Percentiles rank a stretch among this genome's conserved stretches.
Conservation (phyloP, 2,888 invertebrate species). For the Ceriagrion tenellum region DNA sequence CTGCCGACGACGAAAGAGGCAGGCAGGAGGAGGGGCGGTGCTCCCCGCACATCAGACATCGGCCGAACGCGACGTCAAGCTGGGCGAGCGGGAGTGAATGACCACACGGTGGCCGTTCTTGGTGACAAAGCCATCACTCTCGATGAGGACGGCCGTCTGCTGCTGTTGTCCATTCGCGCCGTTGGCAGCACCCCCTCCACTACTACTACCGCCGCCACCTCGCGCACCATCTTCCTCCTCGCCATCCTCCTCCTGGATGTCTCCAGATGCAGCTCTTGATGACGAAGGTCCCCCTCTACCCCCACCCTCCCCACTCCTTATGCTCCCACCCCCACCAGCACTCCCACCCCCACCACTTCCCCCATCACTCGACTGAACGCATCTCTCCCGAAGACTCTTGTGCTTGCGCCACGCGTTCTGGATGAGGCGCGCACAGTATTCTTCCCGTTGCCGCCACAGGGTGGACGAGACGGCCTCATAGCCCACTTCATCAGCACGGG, state of each 20-base stretch:
- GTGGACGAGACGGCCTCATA: slow-evolving; percentile 97
- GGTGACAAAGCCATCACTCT: slow-evolving; percentile 89
- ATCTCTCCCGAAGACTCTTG: slow-evolving; percentile 82
- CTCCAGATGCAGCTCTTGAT: slow-evolving; percentile 73
- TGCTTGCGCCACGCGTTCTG: slow-evolving; percentile 97
- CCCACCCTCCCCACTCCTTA: slow-evolving; percentile 73
- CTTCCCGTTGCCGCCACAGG: slow-evolving; percentile 96
- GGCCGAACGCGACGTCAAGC: slow-evolving; percentile 89
- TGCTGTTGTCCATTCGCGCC: slow-evolving; percentile 75
- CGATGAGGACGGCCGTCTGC: slow-evolving; percentile 92
- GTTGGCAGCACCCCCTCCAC: slow-evolving; percentile 69
- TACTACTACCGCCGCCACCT: slow-evolving; percentile 57
- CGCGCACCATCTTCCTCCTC: slow-evolving; percentile 73
- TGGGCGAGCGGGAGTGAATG: slow-evolving; percentile 92
- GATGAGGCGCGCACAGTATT: slow-evolving; percentile 96
- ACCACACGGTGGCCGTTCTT: slow-evolving; percentile 95
- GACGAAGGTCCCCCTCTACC: slow-evolving; percentile 73
- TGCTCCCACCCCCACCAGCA: slow-evolving; percentile 71
- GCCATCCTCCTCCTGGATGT: slow-evolving; percentile 72
- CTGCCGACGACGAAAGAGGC: slow-evolving; percentile 65
- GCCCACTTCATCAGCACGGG: slow-evolving; percentile 91
- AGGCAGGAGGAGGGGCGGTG: slow-evolving; percentile 77
- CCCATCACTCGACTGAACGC: slow-evolving; percentile 74
- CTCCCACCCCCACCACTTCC: slow-evolving; percentile 76
- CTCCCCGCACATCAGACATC: slow-evolving; percentile 89